Evolutionary conservation across 2,888 invertebrate species (phyloP).

Genomic region (Eulithis testata): DNA sequence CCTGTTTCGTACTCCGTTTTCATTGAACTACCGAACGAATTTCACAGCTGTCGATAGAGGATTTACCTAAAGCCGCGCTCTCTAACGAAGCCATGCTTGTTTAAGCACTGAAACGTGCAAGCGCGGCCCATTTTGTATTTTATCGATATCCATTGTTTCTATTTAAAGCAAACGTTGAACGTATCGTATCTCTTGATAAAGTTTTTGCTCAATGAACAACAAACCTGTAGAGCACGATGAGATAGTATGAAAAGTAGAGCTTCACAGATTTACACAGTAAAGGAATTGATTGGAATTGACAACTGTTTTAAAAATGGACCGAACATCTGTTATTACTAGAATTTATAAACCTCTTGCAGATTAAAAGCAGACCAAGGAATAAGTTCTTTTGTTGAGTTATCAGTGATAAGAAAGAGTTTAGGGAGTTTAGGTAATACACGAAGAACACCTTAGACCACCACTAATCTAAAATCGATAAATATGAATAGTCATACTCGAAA

Average conservation of each 20-base stretch:
- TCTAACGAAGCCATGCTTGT: conserved; percentile 67
- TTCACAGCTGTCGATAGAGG: conserved; percentile 61
- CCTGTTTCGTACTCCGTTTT: conserved; percentile 46
- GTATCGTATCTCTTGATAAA: conserved; percentile 31
- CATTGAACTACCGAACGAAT: conserved; percentile 55
- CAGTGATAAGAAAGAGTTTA: neutral
- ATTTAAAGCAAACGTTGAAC: conserved; percentile 26
- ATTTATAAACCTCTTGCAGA: neutral
- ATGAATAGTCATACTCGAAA: conserved; percentile 3
- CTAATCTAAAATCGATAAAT: neutral
- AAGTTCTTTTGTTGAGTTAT: conserved; percentile 5
- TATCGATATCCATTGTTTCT: conserved; percentile 47
- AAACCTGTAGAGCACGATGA: conserved; percentile 15
- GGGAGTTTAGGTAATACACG: neutral
- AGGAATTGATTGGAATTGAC: conserved; percentile 13
- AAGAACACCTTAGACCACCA: neutral
- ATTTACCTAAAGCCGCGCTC: conserved; percentile 61
- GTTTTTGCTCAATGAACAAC: conserved; percentile 24
- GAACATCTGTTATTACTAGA: conserved; percentile 10
- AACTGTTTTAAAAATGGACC: conserved; percentile 20
- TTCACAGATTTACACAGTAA: conserved; percentile 12
- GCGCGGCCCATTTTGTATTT: conserved; percentile 49
- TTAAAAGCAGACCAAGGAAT: neutral
- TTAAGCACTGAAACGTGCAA: conserved; percentile 49
- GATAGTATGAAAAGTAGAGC: conserved; percentile 13